These are phyloP conservation scores for Muscidifurax raptorellus DNA, from an alignment of 1,140 invertebrate species.

Conservation along the genomic window DNA sequence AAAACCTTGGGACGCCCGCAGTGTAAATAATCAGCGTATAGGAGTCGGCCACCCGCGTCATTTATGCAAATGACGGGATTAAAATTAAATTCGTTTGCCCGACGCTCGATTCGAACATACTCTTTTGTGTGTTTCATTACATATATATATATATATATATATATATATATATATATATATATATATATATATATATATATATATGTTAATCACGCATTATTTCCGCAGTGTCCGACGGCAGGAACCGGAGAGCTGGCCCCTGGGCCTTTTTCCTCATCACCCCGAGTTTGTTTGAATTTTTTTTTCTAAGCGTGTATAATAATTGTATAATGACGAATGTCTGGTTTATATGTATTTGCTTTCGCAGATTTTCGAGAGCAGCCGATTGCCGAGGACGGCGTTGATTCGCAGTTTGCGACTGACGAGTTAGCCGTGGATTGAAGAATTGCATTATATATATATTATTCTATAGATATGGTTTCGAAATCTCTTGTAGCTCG, in stretches of 20 bases:
- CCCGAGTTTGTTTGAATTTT: constrained; percentile 7
- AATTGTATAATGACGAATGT: not conserved
- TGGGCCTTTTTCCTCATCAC: constrained; percentile 39
- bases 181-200: too few species aligned
- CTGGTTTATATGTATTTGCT: not conserved
- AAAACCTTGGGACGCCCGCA: not conserved
- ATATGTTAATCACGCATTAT: too few species aligned
- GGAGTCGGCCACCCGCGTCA: not conserved
- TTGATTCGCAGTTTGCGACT: not conserved
- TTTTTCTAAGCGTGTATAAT: too few species aligned
- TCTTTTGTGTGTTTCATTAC: not conserved
- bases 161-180: too few species aligned
- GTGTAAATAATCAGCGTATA: constrained; percentile 9
- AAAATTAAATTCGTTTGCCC: constrained; percentile 15
- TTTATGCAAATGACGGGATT: constrained; percentile 1
- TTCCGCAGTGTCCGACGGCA: not conserved
- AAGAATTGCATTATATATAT: too few species aligned
- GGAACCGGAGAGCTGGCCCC: not conserved
- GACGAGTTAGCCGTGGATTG: not conserved
- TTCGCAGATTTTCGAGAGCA: constrained; percentile 20
- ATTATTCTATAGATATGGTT: too few species aligned
- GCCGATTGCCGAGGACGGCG: not conserved
- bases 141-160: not conserved
- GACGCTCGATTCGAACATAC: not conserved
- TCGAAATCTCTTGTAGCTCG: too few species aligned